Percentiles rank a stretch among this genome's conserved stretches.
Conservation (phyloP, 2,888 invertebrate genomes). For the Plutella xylostella region DNA sequence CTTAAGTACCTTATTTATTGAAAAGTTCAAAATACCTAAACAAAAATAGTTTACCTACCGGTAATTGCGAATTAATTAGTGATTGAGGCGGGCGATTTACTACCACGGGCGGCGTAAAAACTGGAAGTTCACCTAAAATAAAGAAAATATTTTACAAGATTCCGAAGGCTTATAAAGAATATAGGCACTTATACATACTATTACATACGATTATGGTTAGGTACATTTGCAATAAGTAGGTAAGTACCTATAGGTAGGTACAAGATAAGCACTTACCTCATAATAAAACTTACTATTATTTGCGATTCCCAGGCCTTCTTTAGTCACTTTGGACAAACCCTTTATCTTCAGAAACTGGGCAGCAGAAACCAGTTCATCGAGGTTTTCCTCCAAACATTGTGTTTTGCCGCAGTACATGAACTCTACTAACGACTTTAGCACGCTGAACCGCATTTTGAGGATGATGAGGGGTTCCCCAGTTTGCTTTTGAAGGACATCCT, state of each 20-base stretch:
- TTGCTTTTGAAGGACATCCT: slow-evolving; percentile 72
- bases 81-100: slow-evolving; percentile 59
- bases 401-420: slow-evolving; percentile 85
- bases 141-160: slow-evolving; percentile 12
- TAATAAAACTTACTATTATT: slow-evolving; percentile 45
- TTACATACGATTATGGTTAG: too few relatives aligned
- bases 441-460: slow-evolving; percentile 77
- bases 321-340: slow-evolving; percentile 68
- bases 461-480: slow-evolving; percentile 71
- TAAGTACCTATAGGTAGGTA: neutral
- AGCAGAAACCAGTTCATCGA: slow-evolving; percentile 76
- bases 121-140: slow-evolving; percentile 48
- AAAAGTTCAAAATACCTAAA: too few relatives aligned
- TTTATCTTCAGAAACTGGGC: slow-evolving; percentile 78
- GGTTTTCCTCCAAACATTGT: slow-evolving; percentile 74
- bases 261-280: too few relatives aligned
- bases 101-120: slow-evolving; percentile 59
- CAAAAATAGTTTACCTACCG: slow-evolving; percentile 28
- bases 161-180: too few relatives aligned
- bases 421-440: slow-evolving; percentile 78
- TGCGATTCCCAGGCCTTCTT: slow-evolving; percentile 57
- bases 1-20: too few relatives aligned
- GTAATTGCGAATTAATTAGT: slow-evolving; percentile 48
- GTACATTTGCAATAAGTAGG: too few relatives aligned
- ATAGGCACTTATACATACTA: too few relatives aligned